Evolutionary conservation across 1,140 invertebrate species (phyloP), one percentile per base, ranked within the genome.

Genomic region (Neuroterus valhalla): DNA sequence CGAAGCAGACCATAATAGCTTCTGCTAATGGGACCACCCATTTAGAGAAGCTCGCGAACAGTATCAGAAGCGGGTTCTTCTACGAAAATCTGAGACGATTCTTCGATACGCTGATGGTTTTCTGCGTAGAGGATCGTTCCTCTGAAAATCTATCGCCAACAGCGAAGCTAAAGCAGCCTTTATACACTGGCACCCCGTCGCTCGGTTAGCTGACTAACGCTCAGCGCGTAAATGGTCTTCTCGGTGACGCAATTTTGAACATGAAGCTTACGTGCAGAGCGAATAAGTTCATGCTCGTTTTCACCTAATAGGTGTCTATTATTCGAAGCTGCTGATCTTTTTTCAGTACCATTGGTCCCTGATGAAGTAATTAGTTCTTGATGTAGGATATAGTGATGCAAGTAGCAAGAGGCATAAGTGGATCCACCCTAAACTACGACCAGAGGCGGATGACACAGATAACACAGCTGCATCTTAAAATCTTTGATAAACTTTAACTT

Each of bases 1-100:
- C 55, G 55, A 31, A 31, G 55, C 26, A 62, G 55, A 1, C 55
- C 14, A 15, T 62, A 62, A 62, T 62, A 62, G 55, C 55, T n/a
- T 62, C 23, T 26, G 31, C 55, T 62, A 62, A 62, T 62, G 55
- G 55, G 55, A 62, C 55, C 55, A 62, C 55, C 55, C 55, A 62
- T 31, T 62, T 62, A 62, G 55, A 62, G 55, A 38, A 62, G 23
- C 55, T 62, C 23, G 55, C 55, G 55, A 62, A 62, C 55, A 62
- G 23, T 62, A 62, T 38, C 55, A 62, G 55, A 8, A 62, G 15
- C 14, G 23, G 12, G 14, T 62, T 26, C 21, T 62, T 62, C 55
- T 62, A n/a, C 23, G 55, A 62, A 62, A 62, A 23, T 62, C 14
- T n/a, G 55, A 62, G 55, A 62, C 55, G 55, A 62, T 62, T 62